These are phyloP conservation scores for Protobothrops flavoviridis DNA, from an alignment of 2,113 vertebrate species.

Conservation along the genomic window DNA sequence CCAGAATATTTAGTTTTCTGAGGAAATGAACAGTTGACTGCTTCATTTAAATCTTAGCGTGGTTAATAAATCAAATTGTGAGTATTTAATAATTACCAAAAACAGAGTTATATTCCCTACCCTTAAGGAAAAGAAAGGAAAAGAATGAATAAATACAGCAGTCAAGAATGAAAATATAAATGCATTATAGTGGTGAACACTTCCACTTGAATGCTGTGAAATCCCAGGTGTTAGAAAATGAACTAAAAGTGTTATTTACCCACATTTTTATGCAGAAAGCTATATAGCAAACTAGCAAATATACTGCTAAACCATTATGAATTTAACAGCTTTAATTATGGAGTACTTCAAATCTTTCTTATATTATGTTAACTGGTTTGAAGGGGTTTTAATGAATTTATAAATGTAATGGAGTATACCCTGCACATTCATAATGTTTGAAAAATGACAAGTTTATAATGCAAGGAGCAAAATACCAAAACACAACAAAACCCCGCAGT, in stretches of 20 bases:
- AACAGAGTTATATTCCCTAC: constrained; percentile 13
- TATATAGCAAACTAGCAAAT: constrained; percentile 56
- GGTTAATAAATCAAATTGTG: constrained; percentile 23
- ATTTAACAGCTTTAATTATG: constrained; percentile 66
- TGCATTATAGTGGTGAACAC: constrained; percentile 41
- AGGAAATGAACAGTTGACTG: not conserved
- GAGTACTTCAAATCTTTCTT: constrained; percentile 60
- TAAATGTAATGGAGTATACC: constrained; percentile 59
- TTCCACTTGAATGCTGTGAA: constrained; percentile 44
- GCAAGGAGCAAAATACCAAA: not conserved
- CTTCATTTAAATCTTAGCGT: not conserved
- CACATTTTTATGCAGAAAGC: constrained; percentile 49
- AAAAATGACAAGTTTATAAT: constrained; percentile 58
- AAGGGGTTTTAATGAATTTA: constrained; percentile 61
- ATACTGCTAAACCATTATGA: constrained; percentile 38
- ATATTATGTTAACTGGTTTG: constrained; percentile 56
- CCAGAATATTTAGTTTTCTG: not conserved
- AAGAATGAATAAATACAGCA: not conserved
- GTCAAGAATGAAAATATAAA: constrained; percentile 39
- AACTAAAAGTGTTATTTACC: constrained; percentile 44
- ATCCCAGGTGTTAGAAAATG: constrained; percentile 38
- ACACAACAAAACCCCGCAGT: not conserved
- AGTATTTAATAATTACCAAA: constrained; percentile 14
- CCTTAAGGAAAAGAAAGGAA: constrained; percentile 21
- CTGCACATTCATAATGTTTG: constrained; percentile 47